phyloP scores from a whole-genome alignment of 2,113 vertebrate species.

The Xenopus tropicalis region DNA sequence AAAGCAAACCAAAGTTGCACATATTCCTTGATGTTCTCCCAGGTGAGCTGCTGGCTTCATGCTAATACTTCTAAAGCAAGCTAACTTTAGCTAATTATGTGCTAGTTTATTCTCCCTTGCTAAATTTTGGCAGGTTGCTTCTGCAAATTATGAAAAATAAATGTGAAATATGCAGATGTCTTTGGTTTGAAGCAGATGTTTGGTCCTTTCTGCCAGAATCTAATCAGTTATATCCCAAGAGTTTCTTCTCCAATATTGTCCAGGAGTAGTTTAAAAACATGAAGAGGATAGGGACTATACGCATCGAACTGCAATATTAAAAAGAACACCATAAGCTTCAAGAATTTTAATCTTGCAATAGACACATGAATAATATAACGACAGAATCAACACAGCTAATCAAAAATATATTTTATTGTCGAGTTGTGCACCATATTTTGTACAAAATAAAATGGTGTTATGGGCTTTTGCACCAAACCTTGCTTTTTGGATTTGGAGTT shows the following conservation, averaged over 20 bases:
- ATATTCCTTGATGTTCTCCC: slow-evolving; percentile 70
- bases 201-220: slow-evolving; percentile 90
- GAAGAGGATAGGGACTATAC: slow-evolving; percentile 58
- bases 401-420: too few species aligned
- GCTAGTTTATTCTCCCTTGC: slow-evolving; percentile 80
- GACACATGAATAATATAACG: background rate
- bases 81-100: slow-evolving; percentile 96
- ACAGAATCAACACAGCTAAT: background rate
- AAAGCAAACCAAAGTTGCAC: slow-evolving; percentile 65
- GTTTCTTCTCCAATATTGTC: slow-evolving; percentile 65
- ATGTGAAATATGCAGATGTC: slow-evolving; percentile 99
- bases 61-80: slow-evolving; percentile 93
- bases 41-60: slow-evolving; percentile 77
- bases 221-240: slow-evolving; percentile 87
- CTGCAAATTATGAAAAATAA: slow-evolving; percentile 99
- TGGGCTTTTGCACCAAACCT: too few species aligned
- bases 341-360: slow-evolving; percentile 1
- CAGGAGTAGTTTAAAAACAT: slow-evolving; percentile 74
- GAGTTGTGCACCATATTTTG: too few species aligned
- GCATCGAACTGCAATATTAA: slow-evolving; percentile 48
- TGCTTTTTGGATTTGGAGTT: too few species aligned
- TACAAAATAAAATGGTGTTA: too few species aligned
- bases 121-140: slow-evolving; percentile 93
- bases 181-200: slow-evolving; percentile 99
- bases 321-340: slow-evolving; percentile 18